Conservation (phyloP, 2,113 vertebrate genomes). For the Apteryx mantelli region DNA sequence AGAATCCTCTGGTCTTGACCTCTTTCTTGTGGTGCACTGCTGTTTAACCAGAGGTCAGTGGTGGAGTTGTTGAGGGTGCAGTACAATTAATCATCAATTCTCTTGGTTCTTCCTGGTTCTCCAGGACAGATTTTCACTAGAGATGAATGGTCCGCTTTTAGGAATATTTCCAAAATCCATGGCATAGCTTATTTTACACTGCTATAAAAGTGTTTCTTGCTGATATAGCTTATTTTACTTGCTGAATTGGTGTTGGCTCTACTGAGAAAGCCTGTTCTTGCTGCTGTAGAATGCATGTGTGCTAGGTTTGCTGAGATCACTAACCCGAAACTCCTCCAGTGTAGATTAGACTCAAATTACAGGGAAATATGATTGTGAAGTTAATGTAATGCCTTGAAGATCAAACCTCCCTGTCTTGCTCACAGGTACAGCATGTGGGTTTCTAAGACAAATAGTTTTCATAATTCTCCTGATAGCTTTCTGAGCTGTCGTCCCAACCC, state of each 20-base stretch:
- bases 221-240: neutral
- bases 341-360: neutral
- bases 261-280: neutral
- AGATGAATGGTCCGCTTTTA: neutral
- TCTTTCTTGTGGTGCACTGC: rapidly evolving
- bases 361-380: neutral
- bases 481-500: neutral
- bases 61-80: neutral
- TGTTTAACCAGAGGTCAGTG: neutral
- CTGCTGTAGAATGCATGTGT: neutral
- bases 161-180: neutral
- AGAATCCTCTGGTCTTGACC: neutral
- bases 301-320: neutral
- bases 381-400: neutral
- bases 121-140: neutral
- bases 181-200: neutral
- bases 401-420: neutral
- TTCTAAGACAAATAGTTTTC: constrained; percentile 10
- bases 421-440: neutral
- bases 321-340: neutral
- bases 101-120: neutral
- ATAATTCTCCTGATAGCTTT: neutral
- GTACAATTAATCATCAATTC: neutral
- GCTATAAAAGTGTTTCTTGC: neutral
- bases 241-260: neutral